A percentile compares a stretch with the other conserved stretches of the same genome.
phyloP scores from a whole-genome alignment of 2,888 invertebrate species.

The Bembecia ichneumoniformis region DNA sequence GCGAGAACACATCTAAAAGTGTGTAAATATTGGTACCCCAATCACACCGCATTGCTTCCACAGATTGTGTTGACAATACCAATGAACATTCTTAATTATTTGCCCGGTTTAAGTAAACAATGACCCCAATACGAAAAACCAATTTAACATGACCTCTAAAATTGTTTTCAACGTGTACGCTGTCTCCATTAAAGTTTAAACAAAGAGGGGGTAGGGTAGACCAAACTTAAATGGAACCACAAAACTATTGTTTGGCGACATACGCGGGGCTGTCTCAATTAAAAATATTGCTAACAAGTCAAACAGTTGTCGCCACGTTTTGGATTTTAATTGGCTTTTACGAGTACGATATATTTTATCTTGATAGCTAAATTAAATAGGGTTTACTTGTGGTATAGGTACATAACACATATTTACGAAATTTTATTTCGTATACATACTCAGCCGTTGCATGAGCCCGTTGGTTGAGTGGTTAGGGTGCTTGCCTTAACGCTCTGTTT shows the following conservation, averaged over 20 bases:
- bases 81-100: slow-evolving; percentile 71
- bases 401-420: neutral
- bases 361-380: slow-evolving; percentile 20
- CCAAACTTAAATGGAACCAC: slow-evolving; percentile 25
- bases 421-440: too few relatives aligned
- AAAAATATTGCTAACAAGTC: slow-evolving; percentile 66
- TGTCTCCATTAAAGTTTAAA: slow-evolving; percentile 4
- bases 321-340: slow-evolving; percentile 61
- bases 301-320: slow-evolving; percentile 61
- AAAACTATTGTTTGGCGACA: slow-evolving; percentile 55
- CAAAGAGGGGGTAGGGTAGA: slow-evolving; percentile 14
- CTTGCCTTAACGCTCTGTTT: too few relatives aligned
- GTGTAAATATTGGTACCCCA: slow-evolving; percentile 53
- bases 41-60: slow-evolving; percentile 33
- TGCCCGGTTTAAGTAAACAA: slow-evolving; percentile 61
- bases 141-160: slow-evolving; percentile 24
- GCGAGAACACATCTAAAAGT: slow-evolving; percentile 28
- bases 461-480: too few relatives aligned
- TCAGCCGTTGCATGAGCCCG: too few relatives aligned
- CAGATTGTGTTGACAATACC: slow-evolving; percentile 64
- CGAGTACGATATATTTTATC: slow-evolving; percentile 40
- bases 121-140: slow-evolving; percentile 39
- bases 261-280: slow-evolving; percentile 60
- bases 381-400: slow-evolving; percentile 4
- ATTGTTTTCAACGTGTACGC: slow-evolving; percentile 7